Conservation (phyloP, 2,113 vertebrate species). For the Phyllopteryx taeniolatus region DNA sequence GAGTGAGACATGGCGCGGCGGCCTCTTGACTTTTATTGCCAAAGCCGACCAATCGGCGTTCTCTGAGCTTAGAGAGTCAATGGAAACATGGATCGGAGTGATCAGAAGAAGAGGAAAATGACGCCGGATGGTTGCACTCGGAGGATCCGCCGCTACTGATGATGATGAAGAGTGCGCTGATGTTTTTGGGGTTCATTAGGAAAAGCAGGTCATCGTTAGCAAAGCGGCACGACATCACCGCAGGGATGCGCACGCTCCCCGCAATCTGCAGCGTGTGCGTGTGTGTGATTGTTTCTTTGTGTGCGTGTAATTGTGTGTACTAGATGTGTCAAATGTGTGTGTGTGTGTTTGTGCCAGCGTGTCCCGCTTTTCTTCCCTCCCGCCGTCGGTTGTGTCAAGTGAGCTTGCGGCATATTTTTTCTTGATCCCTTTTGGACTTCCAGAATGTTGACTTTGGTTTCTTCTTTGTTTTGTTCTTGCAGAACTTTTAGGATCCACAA, state of each 20-base stretch:
- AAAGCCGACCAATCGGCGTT: too few relatives aligned
- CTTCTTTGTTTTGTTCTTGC: slow-evolving; percentile 37
- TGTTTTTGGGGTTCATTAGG: neutral
- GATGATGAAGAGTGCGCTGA: neutral
- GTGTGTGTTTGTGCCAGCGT: neutral
- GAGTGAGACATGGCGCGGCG: too few relatives aligned
- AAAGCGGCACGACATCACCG: neutral
- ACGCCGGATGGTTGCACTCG: neutral
- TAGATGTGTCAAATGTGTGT: too few relatives aligned
- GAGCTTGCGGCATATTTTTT: neutral
- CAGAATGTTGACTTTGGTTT: neutral
- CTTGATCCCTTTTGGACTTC: neutral
- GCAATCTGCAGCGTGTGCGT: neutral
- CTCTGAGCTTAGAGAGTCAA: neutral
- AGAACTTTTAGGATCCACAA: slow-evolving; percentile 76
- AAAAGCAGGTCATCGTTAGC: slow-evolving; percentile 6
- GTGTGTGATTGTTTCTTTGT: too few relatives aligned
- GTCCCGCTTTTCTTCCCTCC: neutral
- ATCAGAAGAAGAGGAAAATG: neutral
- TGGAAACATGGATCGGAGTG: neutral
- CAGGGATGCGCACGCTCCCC: neutral
- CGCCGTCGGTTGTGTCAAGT: neutral
- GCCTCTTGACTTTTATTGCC: too few relatives aligned
- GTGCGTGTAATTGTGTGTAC: too few relatives aligned
- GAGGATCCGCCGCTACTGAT: neutral